These are phyloP conservation scores for Mythimna loreyi DNA, from an alignment of 2,888 invertebrate genomes.

Conservation along the genomic window DNA sequence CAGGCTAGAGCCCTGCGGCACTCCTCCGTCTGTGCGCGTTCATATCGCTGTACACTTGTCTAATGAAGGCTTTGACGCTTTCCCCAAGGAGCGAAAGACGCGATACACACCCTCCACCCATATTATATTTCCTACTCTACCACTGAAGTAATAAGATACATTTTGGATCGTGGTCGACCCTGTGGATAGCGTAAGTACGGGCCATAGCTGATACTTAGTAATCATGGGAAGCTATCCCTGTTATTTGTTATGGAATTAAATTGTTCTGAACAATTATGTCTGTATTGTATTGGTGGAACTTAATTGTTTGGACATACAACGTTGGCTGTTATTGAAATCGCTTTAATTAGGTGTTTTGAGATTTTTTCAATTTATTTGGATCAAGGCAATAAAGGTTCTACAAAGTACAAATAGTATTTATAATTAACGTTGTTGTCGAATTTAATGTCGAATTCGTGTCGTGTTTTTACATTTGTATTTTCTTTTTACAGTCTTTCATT, in stretches of 20 bases:
- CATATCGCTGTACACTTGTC: conserved; percentile 71
- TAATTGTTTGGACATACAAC: conserved; percentile 45
- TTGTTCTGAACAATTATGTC: conserved; percentile 66
- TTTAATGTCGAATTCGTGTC: background rate
- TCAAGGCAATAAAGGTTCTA: background rate
- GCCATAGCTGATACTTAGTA: conserved; percentile 65
- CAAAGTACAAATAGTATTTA: background rate
- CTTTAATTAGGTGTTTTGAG: conserved; percentile 15
- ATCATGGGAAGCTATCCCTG: conserved; percentile 66
- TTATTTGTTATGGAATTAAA: conserved; percentile 69
- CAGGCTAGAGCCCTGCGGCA: conserved; percentile 63
- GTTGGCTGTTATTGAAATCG: conserved; percentile 20
- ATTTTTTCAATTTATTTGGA: conserved; percentile 11
- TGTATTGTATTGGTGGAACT: conserved; percentile 55
- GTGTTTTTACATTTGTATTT: conserved; percentile 10
- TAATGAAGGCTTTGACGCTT: conserved; percentile 77
- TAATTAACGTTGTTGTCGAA: background rate
- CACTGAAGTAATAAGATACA: conserved; percentile 52
- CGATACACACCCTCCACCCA: conserved; percentile 43
- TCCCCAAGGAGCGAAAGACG: conserved; percentile 66
- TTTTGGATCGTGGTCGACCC: conserved; percentile 46
- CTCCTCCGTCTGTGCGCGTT: conserved; percentile 65
- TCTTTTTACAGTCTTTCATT: conserved; percentile 1
- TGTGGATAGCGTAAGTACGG: conserved; percentile 55
- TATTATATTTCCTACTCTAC: conserved; percentile 52